Percentiles rank a stretch among this genome's conserved stretches.
phyloP scores from a whole-genome alignment of 2,113 vertebrate species.

The Aplodontia rufa region DNA sequence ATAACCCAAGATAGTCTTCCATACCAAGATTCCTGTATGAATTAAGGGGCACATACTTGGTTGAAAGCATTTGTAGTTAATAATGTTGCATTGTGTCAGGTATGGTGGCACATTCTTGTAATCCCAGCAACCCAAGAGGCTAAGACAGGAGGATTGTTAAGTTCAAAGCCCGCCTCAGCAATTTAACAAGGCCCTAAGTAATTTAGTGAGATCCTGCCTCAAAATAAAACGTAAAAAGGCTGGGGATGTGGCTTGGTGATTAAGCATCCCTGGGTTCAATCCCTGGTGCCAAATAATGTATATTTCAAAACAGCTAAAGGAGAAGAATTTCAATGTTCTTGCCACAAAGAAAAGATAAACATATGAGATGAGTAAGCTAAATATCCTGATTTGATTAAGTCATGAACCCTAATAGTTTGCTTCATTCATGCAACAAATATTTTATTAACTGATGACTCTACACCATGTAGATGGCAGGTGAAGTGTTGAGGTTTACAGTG shows the following conservation, averaged over 20 bases:
- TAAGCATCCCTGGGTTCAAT: too few relatives aligned
- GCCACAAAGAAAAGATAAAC: neutral
- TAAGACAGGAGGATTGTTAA: too few relatives aligned
- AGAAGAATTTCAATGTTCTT: neutral
- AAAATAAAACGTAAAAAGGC: too few relatives aligned
- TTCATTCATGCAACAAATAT: neutral
- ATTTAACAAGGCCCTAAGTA: too few relatives aligned
- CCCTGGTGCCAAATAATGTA: too few relatives aligned
- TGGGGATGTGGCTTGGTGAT: too few relatives aligned
- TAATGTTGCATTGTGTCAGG: neutral
- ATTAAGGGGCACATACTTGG: too few relatives aligned
- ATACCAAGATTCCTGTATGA: slow-evolving; percentile 15
- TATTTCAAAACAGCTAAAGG: neutral
- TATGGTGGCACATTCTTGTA: too few relatives aligned
- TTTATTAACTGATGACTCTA: neutral
- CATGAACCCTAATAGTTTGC: slow-evolving; percentile 11
- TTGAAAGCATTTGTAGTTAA: neutral
- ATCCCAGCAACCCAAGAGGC: too few relatives aligned
- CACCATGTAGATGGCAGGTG: neutral
- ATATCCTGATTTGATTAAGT: neutral
- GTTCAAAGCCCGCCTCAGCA: too few relatives aligned
- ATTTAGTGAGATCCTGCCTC: too few relatives aligned
- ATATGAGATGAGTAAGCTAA: neutral
- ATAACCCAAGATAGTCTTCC: neutral
- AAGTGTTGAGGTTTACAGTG: neutral